A percentile compares a stretch with the other conserved stretches of the same genome.
These are phyloP conservation scores for Drosophila pseudotakahashii DNA, from an alignment of 2,888 invertebrate species.

Conservation along the genomic window DNA sequence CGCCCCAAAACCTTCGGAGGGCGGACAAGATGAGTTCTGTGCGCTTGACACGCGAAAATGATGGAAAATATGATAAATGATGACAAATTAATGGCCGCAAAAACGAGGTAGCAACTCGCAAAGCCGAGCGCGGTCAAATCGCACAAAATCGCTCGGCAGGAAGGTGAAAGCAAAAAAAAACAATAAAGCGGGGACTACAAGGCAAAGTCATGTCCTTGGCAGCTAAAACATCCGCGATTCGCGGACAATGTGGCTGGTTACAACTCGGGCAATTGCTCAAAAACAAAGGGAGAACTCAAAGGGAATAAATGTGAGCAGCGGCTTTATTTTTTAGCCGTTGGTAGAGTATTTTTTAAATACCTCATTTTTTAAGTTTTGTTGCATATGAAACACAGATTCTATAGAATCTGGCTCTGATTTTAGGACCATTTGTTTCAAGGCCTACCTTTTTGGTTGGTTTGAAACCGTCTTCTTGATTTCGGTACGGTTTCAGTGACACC, in stretches of 20 bases:
- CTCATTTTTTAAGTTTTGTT: too few relatives aligned
- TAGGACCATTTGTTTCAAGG: too few relatives aligned
- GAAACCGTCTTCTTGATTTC: too few relatives aligned
- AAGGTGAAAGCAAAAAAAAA: constrained; percentile 14
- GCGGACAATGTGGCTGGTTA: constrained; percentile 17
- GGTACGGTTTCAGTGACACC: too few relatives aligned
- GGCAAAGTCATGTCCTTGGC: constrained; percentile 58
- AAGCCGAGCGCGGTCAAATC: constrained; percentile 36
- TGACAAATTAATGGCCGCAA: constrained; percentile 67
- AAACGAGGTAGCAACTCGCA: constrained; percentile 51
- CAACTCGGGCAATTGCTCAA: constrained; percentile 23
- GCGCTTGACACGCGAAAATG: constrained; percentile 61
- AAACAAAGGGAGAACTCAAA: constrained; percentile 21
- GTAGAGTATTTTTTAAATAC: too few relatives aligned
- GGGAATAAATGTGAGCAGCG: not conserved
- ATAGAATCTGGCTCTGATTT: too few relatives aligned
- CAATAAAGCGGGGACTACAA: not conserved
- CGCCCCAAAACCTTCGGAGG: constrained; percentile 23
- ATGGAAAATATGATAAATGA: constrained; percentile 72
- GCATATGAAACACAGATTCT: too few relatives aligned
- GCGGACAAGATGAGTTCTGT: constrained; percentile 42
- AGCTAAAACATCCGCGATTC: constrained; percentile 30
- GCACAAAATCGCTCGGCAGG: constrained; percentile 18
- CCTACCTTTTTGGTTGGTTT: too few relatives aligned
- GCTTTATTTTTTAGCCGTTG: too few relatives aligned